Conservation (phyloP, 2,113 vertebrate genomes). For the Sorex araneus region DNA sequence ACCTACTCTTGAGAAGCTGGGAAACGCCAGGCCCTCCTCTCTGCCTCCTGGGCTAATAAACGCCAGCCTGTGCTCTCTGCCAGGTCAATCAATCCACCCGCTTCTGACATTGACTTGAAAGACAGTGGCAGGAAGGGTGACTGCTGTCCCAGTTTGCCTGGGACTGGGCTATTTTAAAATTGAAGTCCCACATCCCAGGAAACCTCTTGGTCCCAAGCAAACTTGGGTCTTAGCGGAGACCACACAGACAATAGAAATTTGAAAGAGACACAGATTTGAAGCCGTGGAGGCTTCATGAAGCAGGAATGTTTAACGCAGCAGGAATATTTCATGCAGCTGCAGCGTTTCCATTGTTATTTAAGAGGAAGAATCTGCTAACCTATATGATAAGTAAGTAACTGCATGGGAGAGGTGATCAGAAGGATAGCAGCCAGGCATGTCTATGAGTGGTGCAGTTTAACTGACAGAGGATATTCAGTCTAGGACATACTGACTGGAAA, state of each 20-base stretch:
- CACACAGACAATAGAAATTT: neutral
- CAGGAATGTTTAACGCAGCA: neutral
- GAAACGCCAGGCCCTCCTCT: neutral
- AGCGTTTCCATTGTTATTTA: neutral
- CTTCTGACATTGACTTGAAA: slow-evolving; percentile 2
- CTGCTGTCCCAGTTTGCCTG: neutral
- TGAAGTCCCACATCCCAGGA: neutral
- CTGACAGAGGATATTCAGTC: neutral
- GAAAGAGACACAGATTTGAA: neutral
- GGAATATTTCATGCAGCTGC: neutral
- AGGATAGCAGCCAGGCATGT: too few relatives aligned
- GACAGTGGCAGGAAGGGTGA: neutral
- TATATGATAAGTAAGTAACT: too few relatives aligned
- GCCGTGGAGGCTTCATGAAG: neutral
- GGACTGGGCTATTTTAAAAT: neutral
- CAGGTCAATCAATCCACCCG: neutral
- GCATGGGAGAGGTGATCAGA: neutral
- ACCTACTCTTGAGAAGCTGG: neutral
- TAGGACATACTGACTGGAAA: neutral
- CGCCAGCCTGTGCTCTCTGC: neutral
- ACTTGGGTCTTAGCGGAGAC: neutral
- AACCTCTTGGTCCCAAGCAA: neutral
- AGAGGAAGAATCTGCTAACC: neutral
- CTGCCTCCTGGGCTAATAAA: neutral
- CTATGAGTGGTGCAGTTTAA: neutral